Evolutionary conservation across 2,888 invertebrate species (phyloP), one percentile per base, ranked within the genome.

Genomic region (Mesorhabditis spiculigera): DNA sequence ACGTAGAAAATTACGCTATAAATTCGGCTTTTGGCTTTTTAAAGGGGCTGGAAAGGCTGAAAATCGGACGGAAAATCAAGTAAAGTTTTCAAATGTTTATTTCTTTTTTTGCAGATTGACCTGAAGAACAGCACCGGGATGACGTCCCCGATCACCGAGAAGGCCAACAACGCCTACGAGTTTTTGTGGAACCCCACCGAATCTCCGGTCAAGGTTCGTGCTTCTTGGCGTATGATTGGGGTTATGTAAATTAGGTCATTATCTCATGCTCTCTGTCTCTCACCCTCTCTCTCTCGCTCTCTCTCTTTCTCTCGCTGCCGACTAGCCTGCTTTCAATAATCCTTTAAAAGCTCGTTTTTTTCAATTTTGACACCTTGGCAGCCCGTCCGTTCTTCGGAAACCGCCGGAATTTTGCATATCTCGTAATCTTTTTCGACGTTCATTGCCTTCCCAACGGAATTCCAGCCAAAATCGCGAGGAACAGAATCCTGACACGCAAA

Each of bases 111-210:
- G 86, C 97, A 97, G 88, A 78, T 81, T 61, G 96, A 97, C 90
- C 95, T 95, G 79, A 97, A 97, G 90, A 97, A 97, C 90, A 95
- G 95, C 88, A 92, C 93, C 83, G 96, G 96, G 67, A 90, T 97
- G 79, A 95, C 95, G 88, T 95, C 96, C 90, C 74, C 72, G 16
- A 77, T 81, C 69, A 80, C 82, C 64, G 84, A 85, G 68, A 91
- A 97, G 76, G 91, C 96, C 67, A 96, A 96, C 89, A 98, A 98
- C 89, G 96, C 96, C 85, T 95, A 97, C 85, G 94, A 95, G 71
- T 93, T 98, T 86, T 95, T 95, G 89, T 98, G 98, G 97, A 97
- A 95, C 89, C 97, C 97, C 8, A 73, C 75, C 82, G 96, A 96
- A 88, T 68, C 73, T 70, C 61, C 73, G n/a, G 78, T 81, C 6